Evolutionary conservation across 2,888 invertebrate species (phyloP), one percentile per base, ranked within the genome.

Genomic region (Lydus trimaculatus): DNA sequence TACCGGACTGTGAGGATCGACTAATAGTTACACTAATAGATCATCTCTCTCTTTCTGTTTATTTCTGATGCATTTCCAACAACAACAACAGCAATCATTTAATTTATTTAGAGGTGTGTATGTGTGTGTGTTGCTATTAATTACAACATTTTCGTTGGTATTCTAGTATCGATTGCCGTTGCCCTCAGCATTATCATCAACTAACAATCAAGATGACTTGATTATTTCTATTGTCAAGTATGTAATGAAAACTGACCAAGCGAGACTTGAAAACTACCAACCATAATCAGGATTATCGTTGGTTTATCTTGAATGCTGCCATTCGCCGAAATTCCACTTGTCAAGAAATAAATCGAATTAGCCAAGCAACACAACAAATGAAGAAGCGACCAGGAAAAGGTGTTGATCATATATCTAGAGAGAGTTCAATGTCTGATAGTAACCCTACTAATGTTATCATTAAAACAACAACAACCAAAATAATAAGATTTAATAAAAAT

Each of bases 401-500:
- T 43, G 39, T n/a, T 17, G 36, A 20, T 20, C 0, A 2, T 5
- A 13, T 43, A 17, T 43, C 9, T 31, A 31, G 0, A 17, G 0
- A 43, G 9, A 48, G 48, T 48, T 48, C 48, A 48, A 48, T 48
- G 48, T 8, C 20, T 48, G 0, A 20, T 48, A 20, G 9, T 48
- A 48, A 48, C 48, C 48, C 20, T 36, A 36, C 2, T 43, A 43
- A 48, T 48, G 11, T 43, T 36, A 36, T 20, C 2, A 58, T 58
- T 6, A 52, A 52, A 52, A 52, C 8, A 5, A 13, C 7, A 17
- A 6, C 2, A 17, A 31, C 25, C 58, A 61, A 56, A n/a, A n/a
- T n/a, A n/a, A n/a, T n/a, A n/a, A 63, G 13, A 61, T 48, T 31
- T 60, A 72, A 72, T 73, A 75, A 76, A 74, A 73, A 76, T 76